phyloP scores from a whole-genome alignment of 1,140 invertebrate genomes.

The Camponotus pennsylvanicus region DNA sequence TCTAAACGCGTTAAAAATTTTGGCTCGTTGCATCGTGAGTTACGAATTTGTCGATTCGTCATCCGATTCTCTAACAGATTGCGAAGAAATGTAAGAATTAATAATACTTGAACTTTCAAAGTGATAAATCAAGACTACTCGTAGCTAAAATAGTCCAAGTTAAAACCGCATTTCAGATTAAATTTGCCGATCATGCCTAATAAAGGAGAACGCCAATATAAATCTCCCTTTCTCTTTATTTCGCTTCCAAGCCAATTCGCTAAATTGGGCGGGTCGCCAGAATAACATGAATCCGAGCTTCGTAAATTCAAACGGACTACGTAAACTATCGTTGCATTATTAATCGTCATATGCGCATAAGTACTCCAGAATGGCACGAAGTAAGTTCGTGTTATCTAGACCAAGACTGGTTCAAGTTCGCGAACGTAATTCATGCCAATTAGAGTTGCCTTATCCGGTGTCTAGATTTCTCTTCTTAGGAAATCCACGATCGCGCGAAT shows the following conservation, averaged over 20 bases:
- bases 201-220: not conserved
- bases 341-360: slow-evolving; percentile 21
- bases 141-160: not conserved
- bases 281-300: slow-evolving; percentile 30
- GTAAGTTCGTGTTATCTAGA: slow-evolving; percentile 45
- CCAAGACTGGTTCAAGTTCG: slow-evolving; percentile 26
- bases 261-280: slow-evolving; percentile 41
- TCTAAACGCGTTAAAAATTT: slow-evolving; percentile 39
- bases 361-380: slow-evolving; percentile 26
- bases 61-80: slow-evolving; percentile 17
- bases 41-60: not conserved
- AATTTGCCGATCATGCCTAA: not conserved
- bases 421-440: slow-evolving; percentile 59
- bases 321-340: slow-evolving; percentile 52
- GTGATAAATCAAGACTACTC: not conserved
- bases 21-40: not conserved
- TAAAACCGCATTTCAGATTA: not conserved
- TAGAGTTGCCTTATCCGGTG: slow-evolving; percentile 54
- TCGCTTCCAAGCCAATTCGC: not conserved
- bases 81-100: not conserved
- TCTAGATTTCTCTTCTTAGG: slow-evolving; percentile 26
- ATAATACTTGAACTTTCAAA: slow-evolving; percentile 6
- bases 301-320: slow-evolving; percentile 44
- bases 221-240: slow-evolving; percentile 14
- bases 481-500: slow-evolving; percentile 7